A percentile compares a stretch with the other conserved stretches of the same genome.
Evolutionary conservation across 35 echinoderm and acorn worm species (phyloP).

Genomic region (Ptychodera flava): DNA sequence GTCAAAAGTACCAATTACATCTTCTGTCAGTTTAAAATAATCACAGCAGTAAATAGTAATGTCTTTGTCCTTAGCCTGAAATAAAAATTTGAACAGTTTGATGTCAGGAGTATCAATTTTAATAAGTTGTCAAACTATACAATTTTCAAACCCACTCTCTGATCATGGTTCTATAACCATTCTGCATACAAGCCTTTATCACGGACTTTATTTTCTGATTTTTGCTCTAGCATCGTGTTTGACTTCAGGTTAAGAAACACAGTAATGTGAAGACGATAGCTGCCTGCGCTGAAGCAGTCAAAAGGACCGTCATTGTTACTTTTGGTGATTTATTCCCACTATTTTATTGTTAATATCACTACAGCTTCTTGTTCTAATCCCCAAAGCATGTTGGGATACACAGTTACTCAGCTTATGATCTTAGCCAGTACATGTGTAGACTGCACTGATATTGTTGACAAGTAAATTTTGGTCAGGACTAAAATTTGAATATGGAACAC

Average conservation of each 20-base stretch:
- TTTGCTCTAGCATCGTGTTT: not conserved
- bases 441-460: too few relatives aligned
- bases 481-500: too few relatives aligned
- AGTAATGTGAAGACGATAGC: not conserved
- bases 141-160: too few relatives aligned
- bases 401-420: too few relatives aligned
- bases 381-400: too few relatives aligned
- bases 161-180: not conserved
- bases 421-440: too few relatives aligned
- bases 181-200: not conserved
- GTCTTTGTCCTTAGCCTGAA: slow-evolving; percentile 42
- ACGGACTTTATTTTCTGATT: not conserved
- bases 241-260: not conserved
- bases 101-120: not conserved
- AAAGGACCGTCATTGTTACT: too few relatives aligned
- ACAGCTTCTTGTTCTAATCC: too few relatives aligned
- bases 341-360: too few relatives aligned
- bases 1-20: slow-evolving; percentile 53
- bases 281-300: too few relatives aligned
- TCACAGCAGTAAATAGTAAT: slow-evolving; percentile 68
- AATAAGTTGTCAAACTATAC: not conserved
- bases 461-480: too few relatives aligned
- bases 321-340: too few relatives aligned
- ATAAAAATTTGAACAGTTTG: not conserved
- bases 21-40: slow-evolving; percentile 65